phyloP scores from a whole-genome alignment of 2,113 vertebrate species.

The Stegastes partitus region DNA sequence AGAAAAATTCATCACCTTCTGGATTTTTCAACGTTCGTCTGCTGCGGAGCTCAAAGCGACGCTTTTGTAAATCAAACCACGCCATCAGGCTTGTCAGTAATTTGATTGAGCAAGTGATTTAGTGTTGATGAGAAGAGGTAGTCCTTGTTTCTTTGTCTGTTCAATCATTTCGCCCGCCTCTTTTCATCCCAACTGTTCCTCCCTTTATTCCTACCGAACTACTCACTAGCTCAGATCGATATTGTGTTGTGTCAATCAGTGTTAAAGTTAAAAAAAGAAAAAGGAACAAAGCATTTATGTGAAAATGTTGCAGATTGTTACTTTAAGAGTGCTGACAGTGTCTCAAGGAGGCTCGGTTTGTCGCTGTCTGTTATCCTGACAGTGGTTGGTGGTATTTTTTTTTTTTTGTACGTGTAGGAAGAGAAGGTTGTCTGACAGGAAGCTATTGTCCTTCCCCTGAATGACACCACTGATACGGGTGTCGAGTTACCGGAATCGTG shows the following conservation, averaged over 20 bases:
- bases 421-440: slow-evolving; percentile 8
- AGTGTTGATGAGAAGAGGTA: not conserved
- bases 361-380: slow-evolving; percentile 16
- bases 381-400: not conserved
- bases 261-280: not conserved
- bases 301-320: not conserved
- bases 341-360: slow-evolving; percentile 11
- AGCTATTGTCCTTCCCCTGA: slow-evolving; percentile 35
- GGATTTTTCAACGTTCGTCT: not conserved
- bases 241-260: slow-evolving; percentile 22
- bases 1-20: not conserved
- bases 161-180: not conserved
- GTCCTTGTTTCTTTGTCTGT: not conserved
- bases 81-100: not conserved
- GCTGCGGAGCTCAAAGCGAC: not conserved
- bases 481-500: slow-evolving; percentile 21
- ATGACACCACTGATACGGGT: slow-evolving; percentile 8
- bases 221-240: not conserved
- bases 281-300: not conserved
- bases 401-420: no score
- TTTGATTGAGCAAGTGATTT: not conserved
- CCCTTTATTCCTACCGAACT: slow-evolving; percentile 13
- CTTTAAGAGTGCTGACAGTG: slow-evolving; percentile 1
- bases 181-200: not conserved
- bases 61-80: not conserved